A percentile compares a stretch with the other conserved stretches of the same genome.
phyloP scores from a whole-genome alignment of 2,797 vertebrate genomes.

The Epinephelus malabaricus region DNA sequence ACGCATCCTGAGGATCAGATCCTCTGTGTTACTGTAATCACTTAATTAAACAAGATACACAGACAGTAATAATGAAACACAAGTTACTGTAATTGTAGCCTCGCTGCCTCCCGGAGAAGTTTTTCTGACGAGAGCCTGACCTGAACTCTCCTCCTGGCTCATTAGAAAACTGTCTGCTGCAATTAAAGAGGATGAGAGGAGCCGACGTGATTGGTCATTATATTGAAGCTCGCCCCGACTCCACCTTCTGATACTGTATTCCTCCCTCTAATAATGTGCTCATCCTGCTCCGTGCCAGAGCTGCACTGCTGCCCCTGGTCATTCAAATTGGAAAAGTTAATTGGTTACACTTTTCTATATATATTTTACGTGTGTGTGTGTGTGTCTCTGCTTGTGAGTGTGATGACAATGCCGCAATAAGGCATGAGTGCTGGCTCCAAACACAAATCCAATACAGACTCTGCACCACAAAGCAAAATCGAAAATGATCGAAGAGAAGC shows the following conservation, averaged over 20 bases:
- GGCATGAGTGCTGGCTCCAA: slow-evolving; percentile 35
- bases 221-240: slow-evolving; percentile 2
- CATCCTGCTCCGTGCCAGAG: slow-evolving; percentile 8
- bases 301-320: slow-evolving; percentile 10
- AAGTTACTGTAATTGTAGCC: slow-evolving; percentile 54
- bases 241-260: slow-evolving; percentile 44
- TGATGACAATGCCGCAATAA: slow-evolving; percentile 41
- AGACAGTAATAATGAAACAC: slow-evolving; percentile 51
- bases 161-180: slow-evolving; percentile 64
- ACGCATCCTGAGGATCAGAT: background rate
- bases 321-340: slow-evolving; percentile 29
- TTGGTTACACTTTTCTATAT: slow-evolving; percentile 29
- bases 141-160: slow-evolving; percentile 52
- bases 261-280: slow-evolving; percentile 40
- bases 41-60: slow-evolving; percentile 52
- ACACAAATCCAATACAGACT: slow-evolving; percentile 57
- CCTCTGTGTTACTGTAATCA: slow-evolving; percentile 11
- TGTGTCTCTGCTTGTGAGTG: slow-evolving; percentile 13
- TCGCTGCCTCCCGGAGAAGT: slow-evolving; percentile 25
- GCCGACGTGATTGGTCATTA: slow-evolving; percentile 40
- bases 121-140: slow-evolving; percentile 50
- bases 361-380: background rate
- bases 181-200: slow-evolving; percentile 52
- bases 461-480: slow-evolving; percentile 47
- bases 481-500: slow-evolving; percentile 34